Evolutionary conservation across 2,113 vertebrate species (phyloP).

Genomic region (Anarrhichthys ocellatus): DNA sequence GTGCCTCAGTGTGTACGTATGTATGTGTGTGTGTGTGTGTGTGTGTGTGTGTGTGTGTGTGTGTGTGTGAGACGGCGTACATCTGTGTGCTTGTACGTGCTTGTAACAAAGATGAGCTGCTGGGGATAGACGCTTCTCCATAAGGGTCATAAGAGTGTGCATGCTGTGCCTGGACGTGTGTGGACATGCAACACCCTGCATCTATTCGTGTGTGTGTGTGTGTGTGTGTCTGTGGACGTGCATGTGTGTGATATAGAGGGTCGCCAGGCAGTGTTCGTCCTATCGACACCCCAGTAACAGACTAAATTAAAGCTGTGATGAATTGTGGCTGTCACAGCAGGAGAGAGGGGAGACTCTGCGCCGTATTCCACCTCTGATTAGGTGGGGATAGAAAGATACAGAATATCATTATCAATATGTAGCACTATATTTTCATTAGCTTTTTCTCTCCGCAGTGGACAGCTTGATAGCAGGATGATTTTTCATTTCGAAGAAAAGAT

Average conservation of each 20-base stretch:
- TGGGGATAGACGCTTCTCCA: conserved; percentile 33
- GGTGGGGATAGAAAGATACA: conserved; percentile 76
- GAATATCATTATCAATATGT: conserved; percentile 83
- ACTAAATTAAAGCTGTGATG: conserved; percentile 84
- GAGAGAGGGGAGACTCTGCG: conserved; percentile 68
- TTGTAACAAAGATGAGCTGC: conserved; percentile 57
- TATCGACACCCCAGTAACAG: conserved; percentile 81
- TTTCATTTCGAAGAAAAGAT: conserved; percentile 75
- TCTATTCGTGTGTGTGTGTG: not conserved
- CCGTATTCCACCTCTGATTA: conserved; percentile 78
- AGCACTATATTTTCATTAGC: conserved; percentile 82
- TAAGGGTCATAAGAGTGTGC: conserved; percentile 45
- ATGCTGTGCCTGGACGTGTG: conserved; percentile 28
- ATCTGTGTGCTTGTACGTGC: conserved; percentile 2
- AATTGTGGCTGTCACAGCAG: conserved; percentile 79
- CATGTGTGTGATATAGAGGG: conserved; percentile 47
- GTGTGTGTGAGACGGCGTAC: not conserved
- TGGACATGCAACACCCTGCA: conserved; percentile 29
- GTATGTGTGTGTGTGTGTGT: conserved; percentile 30
- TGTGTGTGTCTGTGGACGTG: conserved; percentile 12
- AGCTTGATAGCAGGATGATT: conserved; percentile 75
- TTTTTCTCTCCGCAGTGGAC: conserved; percentile 69
- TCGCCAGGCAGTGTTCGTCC: conserved; percentile 71
- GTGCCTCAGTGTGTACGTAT: conserved; percentile 24
- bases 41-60: conserved; percentile 9